Evolutionary conservation across 2,113 vertebrate genomes (phyloP).

Genomic region (Calypte anna): DNA sequence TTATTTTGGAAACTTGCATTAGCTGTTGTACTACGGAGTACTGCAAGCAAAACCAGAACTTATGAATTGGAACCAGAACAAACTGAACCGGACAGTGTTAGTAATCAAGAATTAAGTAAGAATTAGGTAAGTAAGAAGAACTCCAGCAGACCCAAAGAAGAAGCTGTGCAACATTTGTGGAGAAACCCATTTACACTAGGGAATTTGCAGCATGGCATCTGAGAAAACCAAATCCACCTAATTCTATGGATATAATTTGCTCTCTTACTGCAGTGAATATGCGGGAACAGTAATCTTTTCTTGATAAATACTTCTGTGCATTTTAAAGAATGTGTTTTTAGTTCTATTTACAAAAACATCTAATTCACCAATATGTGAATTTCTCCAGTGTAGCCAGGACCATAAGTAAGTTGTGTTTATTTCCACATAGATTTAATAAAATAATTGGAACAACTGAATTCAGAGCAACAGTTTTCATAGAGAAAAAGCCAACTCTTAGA

Average conservation of each 20-base stretch:
- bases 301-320: neutral
- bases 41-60: neutral
- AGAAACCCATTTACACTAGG: neutral
- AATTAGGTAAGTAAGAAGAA: neutral
- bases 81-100: neutral
- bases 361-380: neutral
- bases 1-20: neutral
- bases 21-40: neutral
- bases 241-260: neutral
- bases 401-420: neutral
- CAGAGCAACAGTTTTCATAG: neutral
- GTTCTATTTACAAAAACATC: neutral
- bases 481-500: neutral
- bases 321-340: neutral
- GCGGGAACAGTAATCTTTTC: neutral
- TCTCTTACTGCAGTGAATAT: neutral
- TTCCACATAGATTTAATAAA: neutral
- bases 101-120: neutral
- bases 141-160: neutral
- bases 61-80: too few species aligned
- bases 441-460: neutral
- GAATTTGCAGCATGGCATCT: neutral
- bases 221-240: neutral
- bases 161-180: neutral
- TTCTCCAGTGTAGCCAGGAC: rapidly evolving